A percentile compares a stretch with the other conserved stretches of the same genome.
phyloP scores from a whole-genome alignment of 2,888 invertebrate genomes.

The Frankliniella intonsa region DNA sequence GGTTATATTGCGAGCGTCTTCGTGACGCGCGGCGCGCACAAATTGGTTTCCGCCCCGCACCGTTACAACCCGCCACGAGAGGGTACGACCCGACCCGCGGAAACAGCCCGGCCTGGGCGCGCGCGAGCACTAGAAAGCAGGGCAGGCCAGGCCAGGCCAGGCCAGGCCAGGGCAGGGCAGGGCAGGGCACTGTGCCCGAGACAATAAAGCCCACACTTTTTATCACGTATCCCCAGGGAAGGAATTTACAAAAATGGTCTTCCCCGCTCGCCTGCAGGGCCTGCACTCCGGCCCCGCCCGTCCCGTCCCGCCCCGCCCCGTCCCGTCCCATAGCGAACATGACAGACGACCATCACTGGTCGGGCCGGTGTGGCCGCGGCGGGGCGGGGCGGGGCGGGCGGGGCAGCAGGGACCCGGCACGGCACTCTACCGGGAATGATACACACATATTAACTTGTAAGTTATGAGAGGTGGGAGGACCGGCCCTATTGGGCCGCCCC shows the following conservation, averaged over 20 bases:
- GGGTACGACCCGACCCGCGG: too few relatives aligned
- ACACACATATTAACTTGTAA: conserved; percentile 27
- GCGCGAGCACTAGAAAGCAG: too few relatives aligned
- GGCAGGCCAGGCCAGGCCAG: too few relatives aligned
- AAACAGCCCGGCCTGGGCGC: too few relatives aligned
- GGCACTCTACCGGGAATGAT: conserved; percentile 16
- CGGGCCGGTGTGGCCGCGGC: background rate
- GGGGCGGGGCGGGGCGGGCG: background rate
- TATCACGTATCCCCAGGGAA: background rate
- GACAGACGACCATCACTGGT: conserved; percentile 4
- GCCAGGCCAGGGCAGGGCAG: too few relatives aligned
- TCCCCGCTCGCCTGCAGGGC: background rate
- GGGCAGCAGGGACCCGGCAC: background rate
- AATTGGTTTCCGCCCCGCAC: too few relatives aligned
- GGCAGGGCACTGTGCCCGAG: too few relatives aligned
- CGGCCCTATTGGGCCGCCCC: background rate
- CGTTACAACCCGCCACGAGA: too few relatives aligned
- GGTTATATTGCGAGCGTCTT: too few relatives aligned
- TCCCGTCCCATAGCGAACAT: background rate
- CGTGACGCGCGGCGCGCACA: too few relatives aligned
- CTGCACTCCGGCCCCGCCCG: too few relatives aligned
- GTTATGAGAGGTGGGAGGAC: conserved; percentile 14
- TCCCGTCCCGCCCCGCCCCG: background rate
- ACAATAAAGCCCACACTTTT: conserved; percentile 3
- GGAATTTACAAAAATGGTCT: background rate